phyloP scores from a whole-genome alignment of 2,113 vertebrate species.

The Corvus moneduloides region DNA sequence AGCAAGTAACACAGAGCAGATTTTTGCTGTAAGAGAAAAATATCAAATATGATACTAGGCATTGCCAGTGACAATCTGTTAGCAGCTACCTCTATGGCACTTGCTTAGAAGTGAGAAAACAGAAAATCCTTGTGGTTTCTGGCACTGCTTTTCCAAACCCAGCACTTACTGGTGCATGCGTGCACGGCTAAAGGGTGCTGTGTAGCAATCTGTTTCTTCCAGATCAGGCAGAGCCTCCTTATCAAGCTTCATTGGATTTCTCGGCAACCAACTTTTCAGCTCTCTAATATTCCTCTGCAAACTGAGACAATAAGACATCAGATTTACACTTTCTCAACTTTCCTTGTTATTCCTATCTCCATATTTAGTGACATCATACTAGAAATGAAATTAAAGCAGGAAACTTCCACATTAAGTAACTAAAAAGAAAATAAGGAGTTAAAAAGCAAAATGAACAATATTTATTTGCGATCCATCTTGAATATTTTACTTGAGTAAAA shows the following conservation, averaged over 20 bases:
- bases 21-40: background rate
- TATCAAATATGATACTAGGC: background rate
- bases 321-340: background rate
- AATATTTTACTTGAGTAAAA: background rate
- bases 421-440: background rate
- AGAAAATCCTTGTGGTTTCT: background rate
- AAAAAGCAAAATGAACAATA: background rate
- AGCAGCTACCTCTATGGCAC: background rate
- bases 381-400: background rate
- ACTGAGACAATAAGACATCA: conserved; percentile 62
- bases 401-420: background rate
- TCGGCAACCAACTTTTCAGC: conserved; percentile 92
- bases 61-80: conserved; percentile 15
- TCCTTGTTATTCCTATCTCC: background rate
- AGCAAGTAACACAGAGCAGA: background rate
- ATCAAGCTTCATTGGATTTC: conserved; percentile 97
- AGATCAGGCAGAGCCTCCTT: conserved; percentile 94
- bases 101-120: background rate
- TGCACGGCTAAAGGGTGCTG: conserved; percentile 93
- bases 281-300: conserved; percentile 88
- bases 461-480: background rate
- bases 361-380: background rate
- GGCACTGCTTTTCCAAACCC: background rate
- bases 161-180: conserved; percentile 94
- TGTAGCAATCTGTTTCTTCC: conserved; percentile 95